Conservation (phyloP, 2,113 vertebrate species). For the Poeciliopsis prolifica region DNA sequence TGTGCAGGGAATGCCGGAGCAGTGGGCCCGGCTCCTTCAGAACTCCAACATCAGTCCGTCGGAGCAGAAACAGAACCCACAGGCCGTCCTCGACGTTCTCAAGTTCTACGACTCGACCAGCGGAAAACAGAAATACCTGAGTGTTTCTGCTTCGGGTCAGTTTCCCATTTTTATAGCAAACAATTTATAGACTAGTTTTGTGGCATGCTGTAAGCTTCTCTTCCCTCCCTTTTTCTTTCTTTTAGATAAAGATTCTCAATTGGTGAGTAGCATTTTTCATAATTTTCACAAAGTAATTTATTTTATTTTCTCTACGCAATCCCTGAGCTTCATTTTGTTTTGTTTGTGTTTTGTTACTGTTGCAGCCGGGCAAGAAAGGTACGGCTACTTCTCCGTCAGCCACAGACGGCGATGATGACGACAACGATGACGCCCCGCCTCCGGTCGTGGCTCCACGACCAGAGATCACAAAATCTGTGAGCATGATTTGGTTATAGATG, state of each 20-base stretch:
- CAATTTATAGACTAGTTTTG: background rate
- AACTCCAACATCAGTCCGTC: slow-evolving; percentile 98
- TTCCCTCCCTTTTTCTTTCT: slow-evolving; percentile 15
- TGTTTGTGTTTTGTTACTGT: background rate
- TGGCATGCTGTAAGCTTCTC: background rate
- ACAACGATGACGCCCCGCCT: slow-evolving; percentile 90
- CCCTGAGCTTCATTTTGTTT: background rate
- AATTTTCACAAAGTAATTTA: background rate
- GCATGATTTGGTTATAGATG: slow-evolving; percentile 27
- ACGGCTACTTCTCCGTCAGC: slow-evolving; percentile 80
- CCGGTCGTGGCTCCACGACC: slow-evolving; percentile 95
- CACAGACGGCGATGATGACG: slow-evolving; percentile 86
- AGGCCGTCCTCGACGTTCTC: slow-evolving; percentile 94
- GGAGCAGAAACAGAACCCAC: slow-evolving; percentile 98
- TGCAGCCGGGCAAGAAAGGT: slow-evolving; percentile 85
- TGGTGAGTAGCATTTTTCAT: slow-evolving; percentile 49
- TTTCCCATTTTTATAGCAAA: background rate
- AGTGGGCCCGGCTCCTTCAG: slow-evolving; percentile 96
- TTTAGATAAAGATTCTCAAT: slow-evolving; percentile 78
- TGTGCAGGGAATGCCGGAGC: slow-evolving; percentile 96
- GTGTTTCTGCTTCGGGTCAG: slow-evolving; percentile 89
- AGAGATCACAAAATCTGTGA: slow-evolving; percentile 96
- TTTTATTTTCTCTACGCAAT: background rate
- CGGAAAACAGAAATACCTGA: slow-evolving; percentile 95
- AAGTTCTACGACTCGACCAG: slow-evolving; percentile 97